Conservation (phyloP, 1,140 invertebrate species). For the Drosophila saltans region DNA sequence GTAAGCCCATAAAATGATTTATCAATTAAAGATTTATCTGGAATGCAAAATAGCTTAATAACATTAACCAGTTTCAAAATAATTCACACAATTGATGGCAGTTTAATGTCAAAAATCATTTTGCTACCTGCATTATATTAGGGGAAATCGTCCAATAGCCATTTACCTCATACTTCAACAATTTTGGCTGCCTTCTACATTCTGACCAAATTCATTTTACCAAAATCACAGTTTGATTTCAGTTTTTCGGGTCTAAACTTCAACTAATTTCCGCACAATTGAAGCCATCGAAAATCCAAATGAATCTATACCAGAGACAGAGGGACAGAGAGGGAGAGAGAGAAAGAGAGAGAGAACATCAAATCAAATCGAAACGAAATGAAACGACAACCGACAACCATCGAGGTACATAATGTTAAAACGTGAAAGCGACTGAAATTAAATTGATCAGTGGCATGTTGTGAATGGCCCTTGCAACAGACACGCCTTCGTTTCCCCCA, state of each 20-base stretch:
- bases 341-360: not conserved
- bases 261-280: slow-evolving; percentile 70
- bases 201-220: not conserved
- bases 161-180: no score
- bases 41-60: not conserved
- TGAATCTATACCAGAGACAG: not conserved
- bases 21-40: no score
- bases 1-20: no score
- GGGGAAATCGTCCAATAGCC: no score
- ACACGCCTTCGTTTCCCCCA: not conserved
- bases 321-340: not conserved
- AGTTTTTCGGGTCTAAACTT: slow-evolving; percentile 39
- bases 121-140: not conserved
- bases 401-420: slow-evolving; percentile 18
- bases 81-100: not conserved
- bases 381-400: slow-evolving; percentile 16
- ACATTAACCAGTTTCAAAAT: not conserved
- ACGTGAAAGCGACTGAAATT: slow-evolving; percentile 47
- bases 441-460: slow-evolving; percentile 50
- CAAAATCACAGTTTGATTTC: slow-evolving; percentile 10
- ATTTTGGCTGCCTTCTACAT: no score
- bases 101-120: not conserved
- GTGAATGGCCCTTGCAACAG: slow-evolving; percentile 8
- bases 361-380: slow-evolving; percentile 43
- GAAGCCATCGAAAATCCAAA: slow-evolving; percentile 41